Evolutionary conservation across 2,113 vertebrate species (phyloP), one percentile per base, ranked within the genome.

Genomic region (Callopanchax toddi): DNA sequence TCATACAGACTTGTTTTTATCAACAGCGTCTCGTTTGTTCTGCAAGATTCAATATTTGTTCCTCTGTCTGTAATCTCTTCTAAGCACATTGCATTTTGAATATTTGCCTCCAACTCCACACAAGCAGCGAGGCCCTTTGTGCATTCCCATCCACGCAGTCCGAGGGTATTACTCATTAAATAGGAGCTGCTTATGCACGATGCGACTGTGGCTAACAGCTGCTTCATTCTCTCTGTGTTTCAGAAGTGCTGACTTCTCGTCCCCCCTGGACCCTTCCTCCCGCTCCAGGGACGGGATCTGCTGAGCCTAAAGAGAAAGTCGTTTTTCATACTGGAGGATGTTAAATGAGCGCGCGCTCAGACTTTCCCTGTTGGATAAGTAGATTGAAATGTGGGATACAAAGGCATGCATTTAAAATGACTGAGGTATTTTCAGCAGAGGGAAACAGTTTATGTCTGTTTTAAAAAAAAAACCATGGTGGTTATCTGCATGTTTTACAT

Each of bases 221-320:
- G 84, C 68, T 71, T 22, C 68, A 68, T 59, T 81, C 59, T 85
- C 55, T 71, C n/a, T 8, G 0, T 43, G 53, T 72, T 61, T 74
- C 49, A 61, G 74, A 83, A 70, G 64, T 62, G 74, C 79, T 72
- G 51, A 83, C 64, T 71, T 69, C 68, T 52, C 56, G 42, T 57
- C 26, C 58, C 71, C 45, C 36, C 51, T 71, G 32, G 58, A 70
- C 81, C 54, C 12, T 60, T 81, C 79, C 58, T 61, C 51, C 59
- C 61, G 73, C 78, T 78, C 54, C 57, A 59, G 74, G 82, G 71
- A 86, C 43, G 36, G 43, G 73, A 84, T 78, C 45, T 76, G 78
- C 84, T 86, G 84, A 83, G 75, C 73, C 66, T 74, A 74, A 85
- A 79, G 67, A 78, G 77, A 79, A 60, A 57, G 74, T 51, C 82